phyloP scores from a whole-genome alignment of 2,113 vertebrate species.

The Zingel zingel region DNA sequence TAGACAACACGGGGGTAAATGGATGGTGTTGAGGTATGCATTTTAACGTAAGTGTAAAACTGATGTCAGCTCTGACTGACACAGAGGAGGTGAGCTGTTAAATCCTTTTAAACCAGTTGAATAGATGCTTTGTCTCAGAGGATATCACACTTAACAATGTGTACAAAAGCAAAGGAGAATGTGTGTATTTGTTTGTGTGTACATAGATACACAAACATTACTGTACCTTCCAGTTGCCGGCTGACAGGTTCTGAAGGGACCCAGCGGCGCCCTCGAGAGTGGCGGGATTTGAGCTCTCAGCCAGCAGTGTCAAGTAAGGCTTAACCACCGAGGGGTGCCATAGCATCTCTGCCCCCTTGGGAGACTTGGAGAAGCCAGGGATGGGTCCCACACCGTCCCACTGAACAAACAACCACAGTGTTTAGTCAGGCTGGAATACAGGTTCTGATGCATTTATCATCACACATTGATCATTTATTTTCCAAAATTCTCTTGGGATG shows the following conservation, averaged over 20 bases:
- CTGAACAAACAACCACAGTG: slow-evolving; percentile 78
- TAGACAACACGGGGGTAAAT: background rate
- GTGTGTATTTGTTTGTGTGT: background rate
- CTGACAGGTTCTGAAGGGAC: slow-evolving; percentile 97
- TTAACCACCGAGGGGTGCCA: slow-evolving; percentile 98
- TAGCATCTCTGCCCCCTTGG: slow-evolving; percentile 96
- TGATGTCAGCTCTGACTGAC: slow-evolving; percentile 6
- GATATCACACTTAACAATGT: slow-evolving; percentile 8
- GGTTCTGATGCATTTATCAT: background rate
- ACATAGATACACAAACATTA: slow-evolving; percentile 9
- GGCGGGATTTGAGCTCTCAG: slow-evolving; percentile 97
- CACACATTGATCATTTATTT: too few species aligned
- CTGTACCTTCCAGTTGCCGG: slow-evolving; percentile 97
- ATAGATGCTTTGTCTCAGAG: slow-evolving; percentile 3
- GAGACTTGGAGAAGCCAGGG: slow-evolving; percentile 94
- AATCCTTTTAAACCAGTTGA: slow-evolving; percentile 38
- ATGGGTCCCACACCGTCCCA: slow-evolving; percentile 99
- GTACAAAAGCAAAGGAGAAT: background rate
- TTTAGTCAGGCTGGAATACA: background rate
- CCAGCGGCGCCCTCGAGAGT: slow-evolving; percentile 97
- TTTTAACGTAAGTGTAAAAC: slow-evolving; percentile 27
- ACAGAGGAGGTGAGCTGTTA: slow-evolving; percentile 36
- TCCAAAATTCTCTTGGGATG: too few species aligned
- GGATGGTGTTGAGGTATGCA: background rate
- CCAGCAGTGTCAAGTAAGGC: slow-evolving; percentile 95